Conservation (phyloP, 1,140 invertebrate genomes). For the Ladona fulva region DNA sequence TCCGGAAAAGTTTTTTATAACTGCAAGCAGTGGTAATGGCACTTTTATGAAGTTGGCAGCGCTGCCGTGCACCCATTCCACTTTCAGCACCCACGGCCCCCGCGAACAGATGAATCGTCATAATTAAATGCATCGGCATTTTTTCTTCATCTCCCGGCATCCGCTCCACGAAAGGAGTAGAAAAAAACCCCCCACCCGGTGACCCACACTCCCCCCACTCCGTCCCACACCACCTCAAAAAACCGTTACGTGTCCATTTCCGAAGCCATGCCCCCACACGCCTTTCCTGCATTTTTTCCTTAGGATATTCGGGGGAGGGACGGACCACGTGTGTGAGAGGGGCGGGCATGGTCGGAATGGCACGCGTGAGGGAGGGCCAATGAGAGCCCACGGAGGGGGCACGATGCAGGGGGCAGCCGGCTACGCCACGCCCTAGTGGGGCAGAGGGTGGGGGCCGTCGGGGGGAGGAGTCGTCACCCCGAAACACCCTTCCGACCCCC, state of each 20-base stretch:
- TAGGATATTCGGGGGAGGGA: neutral
- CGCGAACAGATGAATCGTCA: neutral
- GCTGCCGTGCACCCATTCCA: no score
- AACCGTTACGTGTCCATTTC: neutral
- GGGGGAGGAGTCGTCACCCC: neutral
- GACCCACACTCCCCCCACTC: neutral
- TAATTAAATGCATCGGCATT: conserved; percentile 10
- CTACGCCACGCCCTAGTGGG: neutral
- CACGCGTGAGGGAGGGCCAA: neutral
- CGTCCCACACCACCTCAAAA: neutral
- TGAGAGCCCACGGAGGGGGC: neutral
- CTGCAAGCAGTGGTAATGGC: no score
- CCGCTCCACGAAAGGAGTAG: neutral
- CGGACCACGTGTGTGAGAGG: neutral
- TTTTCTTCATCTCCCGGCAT: neutral
- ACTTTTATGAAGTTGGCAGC: no score
- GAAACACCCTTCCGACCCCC: neutral
- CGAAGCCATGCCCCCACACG: no score
- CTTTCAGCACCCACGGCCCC: neutral
- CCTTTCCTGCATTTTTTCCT: no score
- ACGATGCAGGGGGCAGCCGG: neutral
- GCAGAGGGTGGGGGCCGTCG: neutral
- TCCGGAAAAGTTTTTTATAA: no score
- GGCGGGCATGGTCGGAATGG: neutral
- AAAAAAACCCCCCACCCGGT: neutral